These are phyloP conservation scores for Ceratosolen fusciceps DNA, from an alignment of 1,140 invertebrate species.

Conservation along the genomic window DNA sequence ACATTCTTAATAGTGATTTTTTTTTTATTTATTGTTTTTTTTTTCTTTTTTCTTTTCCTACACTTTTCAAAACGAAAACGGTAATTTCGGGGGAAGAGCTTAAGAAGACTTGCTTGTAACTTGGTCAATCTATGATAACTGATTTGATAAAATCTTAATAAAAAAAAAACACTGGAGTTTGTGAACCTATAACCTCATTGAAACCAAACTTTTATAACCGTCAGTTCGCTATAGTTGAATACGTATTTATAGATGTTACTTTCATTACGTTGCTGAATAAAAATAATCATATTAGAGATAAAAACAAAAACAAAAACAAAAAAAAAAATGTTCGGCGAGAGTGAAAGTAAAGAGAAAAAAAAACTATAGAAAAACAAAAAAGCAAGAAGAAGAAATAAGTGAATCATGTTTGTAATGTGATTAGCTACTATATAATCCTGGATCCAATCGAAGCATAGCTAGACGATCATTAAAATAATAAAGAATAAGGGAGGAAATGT, in stretches of 20 bases:
- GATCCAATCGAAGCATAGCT: neutral
- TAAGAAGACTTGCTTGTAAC: constrained; percentile 6
- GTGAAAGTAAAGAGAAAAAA: neutral
- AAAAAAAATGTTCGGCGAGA: neutral
- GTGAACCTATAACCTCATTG: neutral
- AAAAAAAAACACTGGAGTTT: constrained; percentile 13
- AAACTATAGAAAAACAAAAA: neutral
- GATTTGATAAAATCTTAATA: constrained; percentile 15
- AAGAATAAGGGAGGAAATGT: constrained; percentile 22
- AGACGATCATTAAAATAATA: constrained; percentile 8
- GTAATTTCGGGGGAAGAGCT: constrained; percentile 22
- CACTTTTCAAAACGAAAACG: constrained; percentile 20
- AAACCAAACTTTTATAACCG: constrained; percentile 4
- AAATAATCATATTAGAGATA: neutral
- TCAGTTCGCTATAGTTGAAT: neutral
- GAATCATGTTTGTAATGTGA: neutral
- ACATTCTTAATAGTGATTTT: neutral
- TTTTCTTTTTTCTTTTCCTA: constrained; percentile 9
- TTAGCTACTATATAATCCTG: constrained; percentile 24
- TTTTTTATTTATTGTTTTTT: constrained; percentile 12
- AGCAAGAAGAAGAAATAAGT: neutral
- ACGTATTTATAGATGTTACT: constrained; percentile 23
- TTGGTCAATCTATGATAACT: constrained; percentile 31
- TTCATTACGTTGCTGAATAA: constrained; percentile 4
- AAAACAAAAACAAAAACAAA: neutral